phyloP scores from a whole-genome alignment of 1,140 invertebrate genomes.

The Pachypeltis micranthus region DNA sequence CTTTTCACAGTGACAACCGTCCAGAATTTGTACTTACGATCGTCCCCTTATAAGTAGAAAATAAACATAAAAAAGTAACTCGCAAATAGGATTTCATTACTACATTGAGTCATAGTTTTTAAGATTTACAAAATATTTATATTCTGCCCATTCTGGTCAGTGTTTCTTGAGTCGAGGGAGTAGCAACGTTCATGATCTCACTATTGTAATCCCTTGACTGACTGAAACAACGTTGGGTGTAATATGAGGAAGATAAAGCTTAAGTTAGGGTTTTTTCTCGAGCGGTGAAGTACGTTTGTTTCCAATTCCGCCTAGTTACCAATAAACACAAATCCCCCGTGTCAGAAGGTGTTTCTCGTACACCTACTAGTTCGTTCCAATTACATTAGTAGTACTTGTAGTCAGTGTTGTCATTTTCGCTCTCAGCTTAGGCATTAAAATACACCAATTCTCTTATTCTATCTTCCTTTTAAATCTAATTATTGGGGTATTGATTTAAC shows the following conservation, averaged over 20 bases:
- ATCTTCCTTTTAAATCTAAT: background rate
- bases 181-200: background rate
- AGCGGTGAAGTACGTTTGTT: too few relatives aligned
- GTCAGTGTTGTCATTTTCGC: background rate
- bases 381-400: background rate
- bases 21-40: too few relatives aligned
- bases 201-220: background rate
- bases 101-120: background rate
- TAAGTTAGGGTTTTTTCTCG: conserved; percentile 1
- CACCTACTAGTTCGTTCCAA: background rate
- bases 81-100: background rate
- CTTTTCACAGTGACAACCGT: background rate
- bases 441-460: background rate
- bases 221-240: background rate
- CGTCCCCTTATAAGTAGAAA: too few relatives aligned
- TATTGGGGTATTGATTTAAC: too few relatives aligned
- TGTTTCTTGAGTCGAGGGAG: background rate
- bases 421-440: background rate
- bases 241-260: background rate
- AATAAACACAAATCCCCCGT: background rate
- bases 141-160: conserved; percentile 5
- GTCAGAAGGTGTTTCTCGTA: background rate
- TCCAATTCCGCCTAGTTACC: background rate
- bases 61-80: too few relatives aligned
- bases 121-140: background rate